Conservation (phyloP, 2,797 vertebrate genomes). For the Lates japonicus region DNA sequence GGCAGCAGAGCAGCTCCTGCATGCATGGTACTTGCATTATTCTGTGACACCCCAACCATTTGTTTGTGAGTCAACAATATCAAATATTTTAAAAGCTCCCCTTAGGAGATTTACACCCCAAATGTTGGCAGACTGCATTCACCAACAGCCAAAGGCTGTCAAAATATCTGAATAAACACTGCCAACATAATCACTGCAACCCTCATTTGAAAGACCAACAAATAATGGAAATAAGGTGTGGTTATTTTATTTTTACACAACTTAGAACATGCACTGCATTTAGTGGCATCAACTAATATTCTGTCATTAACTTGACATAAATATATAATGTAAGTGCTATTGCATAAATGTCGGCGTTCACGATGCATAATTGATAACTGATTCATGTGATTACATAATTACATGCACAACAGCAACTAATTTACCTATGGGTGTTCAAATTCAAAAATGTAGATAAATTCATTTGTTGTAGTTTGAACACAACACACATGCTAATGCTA, state of each 20-base stretch:
- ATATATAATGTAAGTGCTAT: background rate
- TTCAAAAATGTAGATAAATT: background rate
- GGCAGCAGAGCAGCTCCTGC: constrained; percentile 5
- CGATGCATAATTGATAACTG: background rate
- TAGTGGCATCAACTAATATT: background rate
- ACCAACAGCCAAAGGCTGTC: background rate
- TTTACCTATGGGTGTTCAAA: background rate
- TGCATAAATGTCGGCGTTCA: background rate
- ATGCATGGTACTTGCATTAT: constrained; percentile 12
- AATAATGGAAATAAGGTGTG: background rate
- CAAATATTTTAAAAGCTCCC: constrained; percentile 47
- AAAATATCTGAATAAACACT: background rate
- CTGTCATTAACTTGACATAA: background rate
- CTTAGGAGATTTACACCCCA: constrained; percentile 31
- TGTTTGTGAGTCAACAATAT: constrained; percentile 41
- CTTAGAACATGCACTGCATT: background rate
- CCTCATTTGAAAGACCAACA: background rate
- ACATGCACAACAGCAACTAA: background rate
- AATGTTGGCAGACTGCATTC: background rate
- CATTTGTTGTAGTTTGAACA: too few relatives aligned
- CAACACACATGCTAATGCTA: background rate
- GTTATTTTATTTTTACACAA: too few relatives aligned
- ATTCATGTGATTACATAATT: background rate
- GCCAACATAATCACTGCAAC: background rate
- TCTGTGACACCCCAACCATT: constrained; percentile 30